phyloP scores from a whole-genome alignment of 2,113 vertebrate species.

The Noctilio leporinus region DNA sequence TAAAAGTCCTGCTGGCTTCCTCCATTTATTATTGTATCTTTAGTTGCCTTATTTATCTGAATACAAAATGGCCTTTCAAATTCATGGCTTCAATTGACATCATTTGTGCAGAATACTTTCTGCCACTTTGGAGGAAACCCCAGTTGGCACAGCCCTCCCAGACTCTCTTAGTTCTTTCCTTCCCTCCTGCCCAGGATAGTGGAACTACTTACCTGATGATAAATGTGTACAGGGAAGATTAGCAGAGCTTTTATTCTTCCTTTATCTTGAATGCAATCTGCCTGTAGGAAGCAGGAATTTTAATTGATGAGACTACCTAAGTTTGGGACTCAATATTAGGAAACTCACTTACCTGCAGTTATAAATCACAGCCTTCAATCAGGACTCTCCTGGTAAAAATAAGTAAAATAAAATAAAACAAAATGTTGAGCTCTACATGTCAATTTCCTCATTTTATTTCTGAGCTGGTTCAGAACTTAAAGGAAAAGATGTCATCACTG shows the following conservation, averaged over 20 bases:
- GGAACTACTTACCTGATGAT: background rate
- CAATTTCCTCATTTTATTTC: background rate
- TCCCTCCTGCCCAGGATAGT: background rate
- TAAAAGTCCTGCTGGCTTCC: background rate
- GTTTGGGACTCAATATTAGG: background rate
- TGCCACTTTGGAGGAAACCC: background rate
- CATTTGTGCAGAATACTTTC: background rate
- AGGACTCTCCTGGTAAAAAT: too few species aligned
- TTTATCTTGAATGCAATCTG: background rate
- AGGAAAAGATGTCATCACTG: background rate
- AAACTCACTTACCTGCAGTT: background rate
- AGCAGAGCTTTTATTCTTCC: background rate
- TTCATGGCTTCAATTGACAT: background rate
- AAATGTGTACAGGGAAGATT: background rate
- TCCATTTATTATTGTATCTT: background rate
- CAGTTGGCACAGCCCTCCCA: background rate
- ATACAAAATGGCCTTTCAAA: background rate
- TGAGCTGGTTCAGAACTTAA: background rate
- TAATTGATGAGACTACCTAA: background rate
- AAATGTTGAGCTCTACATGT: background rate
- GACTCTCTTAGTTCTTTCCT: background rate
- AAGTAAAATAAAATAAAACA: background rate
- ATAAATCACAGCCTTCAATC: background rate
- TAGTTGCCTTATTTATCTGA: background rate
- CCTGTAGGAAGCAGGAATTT: background rate